A percentile compares a stretch with the other conserved stretches of the same genome.
phyloP scores from a whole-genome alignment of 2,888 invertebrate genomes.

The Drosophila algonquin region DNA sequence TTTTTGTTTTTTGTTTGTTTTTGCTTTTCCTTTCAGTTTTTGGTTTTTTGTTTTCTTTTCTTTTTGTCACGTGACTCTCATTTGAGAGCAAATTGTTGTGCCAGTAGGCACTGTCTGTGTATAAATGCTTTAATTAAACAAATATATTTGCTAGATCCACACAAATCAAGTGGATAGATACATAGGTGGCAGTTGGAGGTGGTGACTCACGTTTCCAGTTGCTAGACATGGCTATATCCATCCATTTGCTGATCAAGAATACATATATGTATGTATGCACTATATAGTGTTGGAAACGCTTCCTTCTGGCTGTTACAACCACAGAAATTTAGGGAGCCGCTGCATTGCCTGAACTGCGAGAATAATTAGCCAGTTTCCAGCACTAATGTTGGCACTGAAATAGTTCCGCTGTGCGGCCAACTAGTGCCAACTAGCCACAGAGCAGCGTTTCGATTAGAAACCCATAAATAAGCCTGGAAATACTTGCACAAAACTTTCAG shows the following conservation, averaged over 20 bases:
- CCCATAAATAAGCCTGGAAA: constrained; percentile 27
- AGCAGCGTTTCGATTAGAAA: constrained; percentile 30
- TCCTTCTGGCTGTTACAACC: too few relatives aligned
- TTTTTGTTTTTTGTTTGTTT: constrained; percentile 9
- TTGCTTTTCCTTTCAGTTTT: constrained; percentile 5
- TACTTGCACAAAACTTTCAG: constrained; percentile 25
- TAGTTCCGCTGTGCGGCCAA: constrained; percentile 1
- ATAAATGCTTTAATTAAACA: constrained; percentile 31
- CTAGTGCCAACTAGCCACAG: constrained; percentile 6
- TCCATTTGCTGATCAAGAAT: too few relatives aligned
- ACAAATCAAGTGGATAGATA: too few relatives aligned
- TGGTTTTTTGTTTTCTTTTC: constrained; percentile 12
- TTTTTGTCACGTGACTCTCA: constrained; percentile 65
- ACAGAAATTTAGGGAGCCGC: too few relatives aligned
- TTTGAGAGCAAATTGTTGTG: constrained; percentile 29
- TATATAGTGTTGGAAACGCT: too few relatives aligned
- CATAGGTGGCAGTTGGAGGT: too few relatives aligned
- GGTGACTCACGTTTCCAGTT: too few relatives aligned
- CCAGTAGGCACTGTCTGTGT: constrained; percentile 5
- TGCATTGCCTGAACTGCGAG: neutral
- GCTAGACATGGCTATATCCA: too few relatives aligned
- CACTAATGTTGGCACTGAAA: neutral
- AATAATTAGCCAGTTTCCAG: neutral
- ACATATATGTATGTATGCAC: too few relatives aligned
- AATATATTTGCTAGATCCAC: too few relatives aligned